phyloP scores from a whole-genome alignment of 35 echinoderm and acorn worm genomes.

The Apostichopus californicus region DNA sequence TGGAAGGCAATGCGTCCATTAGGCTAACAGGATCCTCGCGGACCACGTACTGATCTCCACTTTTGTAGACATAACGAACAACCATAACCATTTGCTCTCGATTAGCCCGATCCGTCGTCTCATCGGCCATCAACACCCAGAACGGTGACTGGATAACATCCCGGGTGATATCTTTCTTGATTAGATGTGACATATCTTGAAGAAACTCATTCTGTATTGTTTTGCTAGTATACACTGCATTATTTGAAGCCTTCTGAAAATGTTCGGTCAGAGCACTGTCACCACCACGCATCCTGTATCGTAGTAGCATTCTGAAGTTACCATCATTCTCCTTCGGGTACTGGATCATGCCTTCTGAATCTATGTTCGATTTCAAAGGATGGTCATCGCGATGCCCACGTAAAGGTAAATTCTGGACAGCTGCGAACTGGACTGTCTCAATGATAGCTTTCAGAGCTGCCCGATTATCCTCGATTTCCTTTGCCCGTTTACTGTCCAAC shows the following conservation, averaged over 20 bases:
- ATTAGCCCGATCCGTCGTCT: neutral
- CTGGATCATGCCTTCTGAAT: neutral
- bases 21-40: conserved; percentile 5
- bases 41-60: neutral
- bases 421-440: neutral
- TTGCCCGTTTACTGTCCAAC: conserved; percentile 20
- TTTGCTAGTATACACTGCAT: neutral
- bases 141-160: neutral
- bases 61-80: neutral
- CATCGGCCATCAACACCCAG: conserved; percentile 32
- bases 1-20: conserved; percentile 9
- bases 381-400: too few relatives aligned
- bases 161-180: neutral
- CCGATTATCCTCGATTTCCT: conserved; percentile 13
- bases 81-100: conserved; percentile 2
- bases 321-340: conserved; percentile 20
- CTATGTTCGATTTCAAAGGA: neutral
- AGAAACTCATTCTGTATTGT: neutral
- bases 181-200: neutral
- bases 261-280: neutral
- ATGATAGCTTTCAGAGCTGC: neutral
- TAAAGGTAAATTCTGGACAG: too few relatives aligned
- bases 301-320: conserved; percentile 9
- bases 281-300: conserved; percentile 22
- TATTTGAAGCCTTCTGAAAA: neutral